Conservation (phyloP, 2,113 vertebrate genomes). For the Taurulus bubalis region DNA sequence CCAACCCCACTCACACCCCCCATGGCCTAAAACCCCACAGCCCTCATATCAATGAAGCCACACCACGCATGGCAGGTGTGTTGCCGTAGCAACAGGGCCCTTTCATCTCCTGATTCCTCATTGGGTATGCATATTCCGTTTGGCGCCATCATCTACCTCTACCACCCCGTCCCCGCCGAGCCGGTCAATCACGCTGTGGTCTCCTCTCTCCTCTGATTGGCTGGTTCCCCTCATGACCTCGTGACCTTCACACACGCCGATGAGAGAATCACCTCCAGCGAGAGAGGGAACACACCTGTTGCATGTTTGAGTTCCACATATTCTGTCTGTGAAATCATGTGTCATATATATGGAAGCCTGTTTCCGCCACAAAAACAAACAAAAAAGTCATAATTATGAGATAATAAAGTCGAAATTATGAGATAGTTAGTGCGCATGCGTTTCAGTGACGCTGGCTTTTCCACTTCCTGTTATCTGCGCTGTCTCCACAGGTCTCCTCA, state of each 20-base stretch:
- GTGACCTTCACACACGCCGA: conserved; percentile 79
- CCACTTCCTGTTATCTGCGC: too few relatives aligned
- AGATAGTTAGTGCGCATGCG: too few relatives aligned
- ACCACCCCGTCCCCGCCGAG: conserved; percentile 10
- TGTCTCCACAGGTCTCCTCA: too few relatives aligned
- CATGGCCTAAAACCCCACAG: conserved; percentile 55
- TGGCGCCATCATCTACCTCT: conserved; percentile 17
- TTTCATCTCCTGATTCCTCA: conserved; percentile 73
- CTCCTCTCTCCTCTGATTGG: conserved; percentile 76
- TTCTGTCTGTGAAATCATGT: too few relatives aligned
- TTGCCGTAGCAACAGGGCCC: conserved; percentile 76
- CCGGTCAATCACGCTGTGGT: conserved; percentile 75
- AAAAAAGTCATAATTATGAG: too few relatives aligned
- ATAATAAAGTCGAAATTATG: too few relatives aligned
- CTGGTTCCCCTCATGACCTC: conserved; percentile 68
- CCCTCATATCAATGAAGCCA: conserved; percentile 60
- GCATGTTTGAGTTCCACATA: conserved; percentile 50
- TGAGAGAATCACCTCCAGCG: conserved; percentile 75
- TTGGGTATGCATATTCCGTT: conserved; percentile 76
- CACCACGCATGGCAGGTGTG: conserved; percentile 70
- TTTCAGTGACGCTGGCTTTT: too few relatives aligned
- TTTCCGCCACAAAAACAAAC: too few relatives aligned
- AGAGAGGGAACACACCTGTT: too few relatives aligned
- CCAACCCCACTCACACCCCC: conserved; percentile 32
- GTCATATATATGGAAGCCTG: too few relatives aligned